Percentiles rank a stretch among this genome's conserved stretches.
These are phyloP conservation scores for Enteromius trimaculatus DNA, from an alignment of 2,797 vertebrate species.

Conservation along the genomic window DNA sequence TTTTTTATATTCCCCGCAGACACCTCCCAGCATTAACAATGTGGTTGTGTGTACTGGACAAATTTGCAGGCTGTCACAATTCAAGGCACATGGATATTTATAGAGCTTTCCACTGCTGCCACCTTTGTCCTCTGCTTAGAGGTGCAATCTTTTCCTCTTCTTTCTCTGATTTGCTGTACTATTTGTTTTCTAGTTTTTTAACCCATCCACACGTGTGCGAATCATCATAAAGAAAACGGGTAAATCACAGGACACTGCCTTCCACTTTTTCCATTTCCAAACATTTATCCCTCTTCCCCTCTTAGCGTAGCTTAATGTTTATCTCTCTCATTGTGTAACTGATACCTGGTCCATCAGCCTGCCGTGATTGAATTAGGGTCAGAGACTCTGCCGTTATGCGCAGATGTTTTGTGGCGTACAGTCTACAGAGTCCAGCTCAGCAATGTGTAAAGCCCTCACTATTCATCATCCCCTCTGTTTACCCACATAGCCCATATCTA, in stretches of 20 bases:
- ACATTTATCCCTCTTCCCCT: slow-evolving; percentile 13
- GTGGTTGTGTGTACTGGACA: slow-evolving; percentile 67
- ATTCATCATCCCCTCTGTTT: slow-evolving; percentile 56
- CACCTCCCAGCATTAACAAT: slow-evolving; percentile 57
- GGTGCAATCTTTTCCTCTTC: slow-evolving; percentile 39
- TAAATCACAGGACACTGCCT: not conserved
- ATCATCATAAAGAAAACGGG: not conserved
- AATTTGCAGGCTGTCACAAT: slow-evolving; percentile 75
- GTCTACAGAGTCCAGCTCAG: slow-evolving; percentile 51
- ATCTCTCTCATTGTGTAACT: slow-evolving; percentile 60
- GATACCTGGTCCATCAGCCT: slow-evolving; percentile 71
- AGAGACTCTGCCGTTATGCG: slow-evolving; percentile 60
- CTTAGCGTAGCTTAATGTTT: slow-evolving; percentile 44
- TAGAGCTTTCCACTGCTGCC: slow-evolving; percentile 75
- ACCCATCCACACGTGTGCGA: not conserved
- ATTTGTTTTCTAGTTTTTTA: slow-evolving; percentile 36
- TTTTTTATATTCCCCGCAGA: slow-evolving; percentile 68
- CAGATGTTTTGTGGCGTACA: slow-evolving; percentile 38
- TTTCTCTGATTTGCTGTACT: slow-evolving; percentile 38
- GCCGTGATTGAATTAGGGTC: slow-evolving; percentile 70
- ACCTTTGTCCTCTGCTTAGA: slow-evolving; percentile 65
- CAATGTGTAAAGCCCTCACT: slow-evolving; percentile 39
- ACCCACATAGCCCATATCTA: slow-evolving; percentile 48
- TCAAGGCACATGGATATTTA: slow-evolving; percentile 77
- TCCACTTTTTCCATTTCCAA: not conserved